Evolutionary conservation across 2,797 vertebrate species (phyloP).

Genomic region (Sebastiscus tertius): DNA sequence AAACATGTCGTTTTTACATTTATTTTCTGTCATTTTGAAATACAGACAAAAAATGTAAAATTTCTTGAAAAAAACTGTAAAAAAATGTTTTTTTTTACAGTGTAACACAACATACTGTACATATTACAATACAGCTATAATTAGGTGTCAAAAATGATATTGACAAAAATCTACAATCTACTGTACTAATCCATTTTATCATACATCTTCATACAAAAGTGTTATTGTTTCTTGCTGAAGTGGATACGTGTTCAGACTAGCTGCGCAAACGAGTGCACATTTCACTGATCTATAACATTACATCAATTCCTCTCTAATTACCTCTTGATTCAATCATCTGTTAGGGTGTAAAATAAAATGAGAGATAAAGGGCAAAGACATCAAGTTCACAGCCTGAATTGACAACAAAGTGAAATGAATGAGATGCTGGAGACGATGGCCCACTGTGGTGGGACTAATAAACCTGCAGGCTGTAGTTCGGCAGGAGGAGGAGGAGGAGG

Average conservation of each 20-base stretch:
- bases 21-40: too few relatives aligned
- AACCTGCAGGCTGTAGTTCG: conserved; percentile 60
- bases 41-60: too few relatives aligned
- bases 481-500: conserved; percentile 14
- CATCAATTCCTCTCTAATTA: conserved; percentile 12
- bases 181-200: background rate
- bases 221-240: background rate
- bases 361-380: conserved; percentile 57
- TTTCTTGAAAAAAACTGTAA: too few relatives aligned
- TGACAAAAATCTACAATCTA: background rate
- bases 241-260: background rate
- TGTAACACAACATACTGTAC: background rate
- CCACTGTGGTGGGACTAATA: conserved; percentile 64
- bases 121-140: background rate
- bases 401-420: conserved; percentile 69
- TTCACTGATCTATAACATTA: conserved; percentile 2
- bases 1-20: too few relatives aligned
- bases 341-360: conserved; percentile 33
- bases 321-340: conserved; percentile 38
- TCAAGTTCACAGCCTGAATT: conserved; percentile 53
- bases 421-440: conserved; percentile 41
- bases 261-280: background rate
- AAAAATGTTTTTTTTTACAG: too few relatives aligned
- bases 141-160: background rate
- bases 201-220: background rate